Conservation (phyloP, 2,888 invertebrate species). For the Archaeoteleia sp. region DNA sequence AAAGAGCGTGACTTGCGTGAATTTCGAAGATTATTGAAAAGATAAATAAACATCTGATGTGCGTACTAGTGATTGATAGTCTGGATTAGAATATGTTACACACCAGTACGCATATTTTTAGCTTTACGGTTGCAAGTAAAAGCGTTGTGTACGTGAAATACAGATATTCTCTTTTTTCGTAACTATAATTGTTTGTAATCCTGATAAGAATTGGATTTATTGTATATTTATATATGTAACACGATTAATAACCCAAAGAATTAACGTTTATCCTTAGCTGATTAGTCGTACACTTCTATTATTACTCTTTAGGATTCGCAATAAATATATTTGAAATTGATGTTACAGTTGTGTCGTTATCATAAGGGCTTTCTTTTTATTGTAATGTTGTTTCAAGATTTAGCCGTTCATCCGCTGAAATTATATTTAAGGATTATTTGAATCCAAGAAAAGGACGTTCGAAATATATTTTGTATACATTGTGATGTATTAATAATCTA, state of each 20-base stretch:
- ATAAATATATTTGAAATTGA: constrained; percentile 23
- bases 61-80: too few species aligned
- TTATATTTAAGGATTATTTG: too few species aligned
- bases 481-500: too few species aligned
- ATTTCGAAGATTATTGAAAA: too few species aligned
- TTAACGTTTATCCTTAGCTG: constrained; percentile 10
- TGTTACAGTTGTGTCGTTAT: constrained; percentile 23
- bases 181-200: constrained; percentile 15
- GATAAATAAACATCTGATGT: too few species aligned
- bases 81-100: too few species aligned
- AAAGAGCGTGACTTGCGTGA: too few species aligned
- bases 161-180: neutral
- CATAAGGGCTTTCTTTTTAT: constrained; percentile 5
- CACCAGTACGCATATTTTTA: too few species aligned
- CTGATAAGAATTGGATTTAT: constrained; percentile 12
- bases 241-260: constrained; percentile 7
- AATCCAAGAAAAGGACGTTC: too few species aligned
- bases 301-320: constrained; percentile 11
- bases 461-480: constrained; percentile 1
- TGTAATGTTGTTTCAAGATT: constrained; percentile 17
- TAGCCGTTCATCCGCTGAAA: constrained; percentile 26
- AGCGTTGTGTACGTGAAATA: too few species aligned
- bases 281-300: constrained; percentile 5
- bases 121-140: too few species aligned
- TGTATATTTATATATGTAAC: constrained; percentile 17